Evolutionary conservation across 2,113 vertebrate genomes (phyloP), one percentile per base, ranked within the genome.

Genomic region (Neogobius melanostomus): DNA sequence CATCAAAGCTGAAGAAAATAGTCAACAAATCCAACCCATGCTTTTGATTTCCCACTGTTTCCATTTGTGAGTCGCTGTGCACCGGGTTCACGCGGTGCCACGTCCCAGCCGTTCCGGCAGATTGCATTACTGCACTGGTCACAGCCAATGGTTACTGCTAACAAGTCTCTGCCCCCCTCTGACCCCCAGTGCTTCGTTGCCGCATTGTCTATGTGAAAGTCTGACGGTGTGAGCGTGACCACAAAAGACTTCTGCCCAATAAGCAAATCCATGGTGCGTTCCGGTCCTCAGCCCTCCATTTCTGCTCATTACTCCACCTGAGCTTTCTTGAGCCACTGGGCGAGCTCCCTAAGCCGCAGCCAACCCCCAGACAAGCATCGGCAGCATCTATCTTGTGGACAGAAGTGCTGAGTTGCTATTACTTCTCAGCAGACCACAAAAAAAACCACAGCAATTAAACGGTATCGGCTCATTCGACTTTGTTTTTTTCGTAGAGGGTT

Each of bases 381-480:
- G 87, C 80, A 85, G 90, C 90, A 93, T 94, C 91, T 88, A 86
- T 93, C 92, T 91, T 92, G 78, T 88, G 71, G 91, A 93, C 92
- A 93, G 91, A 88, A 93, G 87, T 91, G 91, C 92, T 92, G 92
- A 93, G 87, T 91, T 84, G 87, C 87, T 91, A 89, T 90, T 90
- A 90, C 87, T 90, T 89, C 83, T 84, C 87, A 77, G 83, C 76
- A 84, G 82, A 85, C 85, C 88, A 89, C 83, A 93, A 93, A 91
- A 92, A n/a, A 91, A 94, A 92, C 71, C 81, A 84, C 82, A 80
- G 90, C 89, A 93, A 94, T 93, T 93, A 93, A 91, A 92, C 49
- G 79, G 90, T 86, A 90, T 84, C 88, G 88, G 91, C 68, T 85
- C 86, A 82, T 91, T 91, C 82, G 53, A 85, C 82, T 85, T 88